phyloP scores from a whole-genome alignment of 2,888 invertebrate species.

The Orgyia antiqua region DNA sequence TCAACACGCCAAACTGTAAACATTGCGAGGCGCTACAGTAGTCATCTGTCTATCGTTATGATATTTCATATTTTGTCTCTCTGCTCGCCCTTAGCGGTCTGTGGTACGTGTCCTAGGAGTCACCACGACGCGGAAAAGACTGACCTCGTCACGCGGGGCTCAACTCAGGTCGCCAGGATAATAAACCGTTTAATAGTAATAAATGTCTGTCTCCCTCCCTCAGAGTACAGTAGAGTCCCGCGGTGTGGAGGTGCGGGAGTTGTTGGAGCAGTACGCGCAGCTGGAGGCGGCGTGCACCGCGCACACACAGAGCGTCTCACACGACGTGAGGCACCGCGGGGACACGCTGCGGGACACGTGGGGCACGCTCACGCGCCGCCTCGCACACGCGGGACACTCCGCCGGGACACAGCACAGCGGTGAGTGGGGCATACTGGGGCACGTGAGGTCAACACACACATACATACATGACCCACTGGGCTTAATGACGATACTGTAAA shows the following conservation, averaged over 20 bases:
- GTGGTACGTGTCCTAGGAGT: too few species aligned
- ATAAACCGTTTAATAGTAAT: too few species aligned
- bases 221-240: conserved; percentile 71
- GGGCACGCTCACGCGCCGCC: conserved; percentile 5
- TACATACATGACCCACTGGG: not conserved
- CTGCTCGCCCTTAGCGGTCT: too few species aligned
- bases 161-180: too few species aligned
- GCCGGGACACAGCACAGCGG: conserved; percentile 35
- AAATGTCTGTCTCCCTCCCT: too few species aligned
- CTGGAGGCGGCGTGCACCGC: conserved; percentile 72
- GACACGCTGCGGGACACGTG: conserved; percentile 55
- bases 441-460: conserved; percentile 12
- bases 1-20: too few species aligned
- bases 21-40: too few species aligned
- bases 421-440: conserved; percentile 38
- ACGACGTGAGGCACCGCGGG: conserved; percentile 60
- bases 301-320: conserved; percentile 42
- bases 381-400: conserved; percentile 20
- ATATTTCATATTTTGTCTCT: too few species aligned
- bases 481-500: too few species aligned
- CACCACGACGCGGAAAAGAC: too few species aligned
- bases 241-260: conserved; percentile 79
- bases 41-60: too few species aligned
- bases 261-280: conserved; percentile 81
- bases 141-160: too few species aligned